Conservation (phyloP, 2,113 vertebrate species). For the Panthera tigris region DNA sequence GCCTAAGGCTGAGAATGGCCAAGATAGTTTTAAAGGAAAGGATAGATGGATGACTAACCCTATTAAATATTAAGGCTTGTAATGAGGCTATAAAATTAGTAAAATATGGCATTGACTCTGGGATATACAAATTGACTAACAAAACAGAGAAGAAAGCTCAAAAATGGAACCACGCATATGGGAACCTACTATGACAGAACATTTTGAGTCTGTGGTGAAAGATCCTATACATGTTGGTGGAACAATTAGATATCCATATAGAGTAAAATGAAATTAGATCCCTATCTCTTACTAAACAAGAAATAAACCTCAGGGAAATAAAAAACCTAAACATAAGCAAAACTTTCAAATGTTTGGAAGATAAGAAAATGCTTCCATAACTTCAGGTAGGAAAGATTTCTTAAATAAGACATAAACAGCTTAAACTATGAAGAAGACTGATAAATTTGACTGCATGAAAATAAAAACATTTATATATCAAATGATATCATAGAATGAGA, state of each 20-base stretch:
- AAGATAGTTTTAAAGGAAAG: neutral
- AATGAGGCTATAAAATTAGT: neutral
- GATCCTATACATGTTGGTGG: neutral
- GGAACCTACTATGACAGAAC: neutral
- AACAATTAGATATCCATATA: neutral
- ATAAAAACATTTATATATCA: neutral
- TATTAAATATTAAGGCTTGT: neutral
- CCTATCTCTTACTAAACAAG: neutral
- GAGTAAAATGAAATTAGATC: neutral
- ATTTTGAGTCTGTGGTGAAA: neutral
- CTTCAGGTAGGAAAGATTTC: neutral
- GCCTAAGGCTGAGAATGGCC: neutral
- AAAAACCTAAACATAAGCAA: neutral
- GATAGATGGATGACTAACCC: neutral
- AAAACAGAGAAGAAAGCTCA: neutral
- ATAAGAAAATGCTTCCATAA: conserved; percentile 3
- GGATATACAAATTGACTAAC: neutral
- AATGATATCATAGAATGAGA: neutral
- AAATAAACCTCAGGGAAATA: neutral
- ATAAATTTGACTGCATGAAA: neutral
- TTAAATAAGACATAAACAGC: neutral
- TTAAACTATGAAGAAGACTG: neutral
- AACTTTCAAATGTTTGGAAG: neutral
- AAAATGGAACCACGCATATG: neutral
- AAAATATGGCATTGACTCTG: neutral